A percentile compares a stretch with the other conserved stretches of the same genome.
Evolutionary conservation across 2,113 vertebrate species (phyloP).

Genomic region (Archocentrus centrarchus): DNA sequence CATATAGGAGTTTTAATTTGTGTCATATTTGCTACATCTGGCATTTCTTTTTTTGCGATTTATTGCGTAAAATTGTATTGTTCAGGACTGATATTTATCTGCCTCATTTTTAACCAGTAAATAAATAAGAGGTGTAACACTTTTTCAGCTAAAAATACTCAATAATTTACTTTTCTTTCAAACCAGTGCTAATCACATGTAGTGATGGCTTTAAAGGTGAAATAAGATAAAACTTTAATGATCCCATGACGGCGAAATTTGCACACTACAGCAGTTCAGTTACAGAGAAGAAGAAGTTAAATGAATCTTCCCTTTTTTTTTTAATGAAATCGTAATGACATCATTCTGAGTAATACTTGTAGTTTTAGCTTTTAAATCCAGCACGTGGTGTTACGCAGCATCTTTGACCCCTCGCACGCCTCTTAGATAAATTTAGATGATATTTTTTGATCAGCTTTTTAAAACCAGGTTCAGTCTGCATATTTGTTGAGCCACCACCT

Average conservation of each 20-base stretch:
- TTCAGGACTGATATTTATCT: neutral
- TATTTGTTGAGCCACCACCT: neutral
- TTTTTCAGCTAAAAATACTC: neutral
- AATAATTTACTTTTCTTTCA: neutral
- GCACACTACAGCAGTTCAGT: no score
- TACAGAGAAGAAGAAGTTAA: no score
- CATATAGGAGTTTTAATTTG: no score
- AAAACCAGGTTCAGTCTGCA: neutral
- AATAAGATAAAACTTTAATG: no score
- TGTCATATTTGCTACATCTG: no score
- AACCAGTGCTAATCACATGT: neutral
- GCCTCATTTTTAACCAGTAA: neutral
- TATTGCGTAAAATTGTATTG: no score
- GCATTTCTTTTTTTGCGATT: no score
- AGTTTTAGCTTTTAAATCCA: neutral
- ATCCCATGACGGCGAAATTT: no score
- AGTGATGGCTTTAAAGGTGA: neutral
- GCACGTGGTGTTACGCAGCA: neutral
- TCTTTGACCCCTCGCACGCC: neutral
- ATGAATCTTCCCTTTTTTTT: neutral
- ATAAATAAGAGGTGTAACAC: neutral
- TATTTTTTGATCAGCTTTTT: neutral
- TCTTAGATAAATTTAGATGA: rapidly evolving
- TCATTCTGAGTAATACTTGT: neutral
- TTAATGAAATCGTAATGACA: neutral